phyloP scores from a whole-genome alignment of 30 jellyfish, hydroid and myxozoan species.

The Rhopilema esculentum region DNA sequence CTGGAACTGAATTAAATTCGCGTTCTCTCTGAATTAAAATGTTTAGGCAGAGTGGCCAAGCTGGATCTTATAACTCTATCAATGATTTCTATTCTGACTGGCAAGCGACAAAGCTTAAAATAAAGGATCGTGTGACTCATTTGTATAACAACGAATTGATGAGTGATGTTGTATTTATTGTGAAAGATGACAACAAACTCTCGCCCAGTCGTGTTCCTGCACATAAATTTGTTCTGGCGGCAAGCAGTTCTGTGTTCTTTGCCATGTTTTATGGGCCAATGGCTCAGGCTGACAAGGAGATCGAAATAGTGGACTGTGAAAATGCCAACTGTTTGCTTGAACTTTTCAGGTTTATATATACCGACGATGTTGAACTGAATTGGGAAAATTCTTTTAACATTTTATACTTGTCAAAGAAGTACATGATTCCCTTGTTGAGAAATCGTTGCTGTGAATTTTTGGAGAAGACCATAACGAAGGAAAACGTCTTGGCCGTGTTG shows the following conservation, averaged over 20 bases:
- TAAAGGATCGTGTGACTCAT: conserved; percentile 52
- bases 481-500: conserved; percentile 59
- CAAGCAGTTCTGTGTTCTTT: conserved; percentile 66
- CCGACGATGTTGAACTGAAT: conserved; percentile 45
- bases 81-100: conserved; percentile 40
- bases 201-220: conserved; percentile 46
- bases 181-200: conserved; percentile 1
- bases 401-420: conserved; percentile 51
- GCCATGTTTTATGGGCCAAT: conserved; percentile 67
- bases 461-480: conserved; percentile 50
- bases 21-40: neutral
- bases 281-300: conserved; percentile 48
- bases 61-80: neutral
- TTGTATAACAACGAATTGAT: conserved; percentile 53
- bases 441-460: conserved; percentile 46
- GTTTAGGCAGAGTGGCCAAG: conserved; percentile 1
- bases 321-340: conserved; percentile 40
- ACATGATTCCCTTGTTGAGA: conserved; percentile 61
- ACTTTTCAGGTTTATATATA: conserved; percentile 31
- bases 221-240: conserved; percentile 61
- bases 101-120: conserved; percentile 43
- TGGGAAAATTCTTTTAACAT: conserved; percentile 61
- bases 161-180: conserved; percentile 62
- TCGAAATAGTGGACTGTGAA: conserved; percentile 56
- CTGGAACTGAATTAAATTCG: neutral